Base-by-base conservation (phyloP, 1,140 invertebrate species). In the Mercenaria mercenaria region DNA sequence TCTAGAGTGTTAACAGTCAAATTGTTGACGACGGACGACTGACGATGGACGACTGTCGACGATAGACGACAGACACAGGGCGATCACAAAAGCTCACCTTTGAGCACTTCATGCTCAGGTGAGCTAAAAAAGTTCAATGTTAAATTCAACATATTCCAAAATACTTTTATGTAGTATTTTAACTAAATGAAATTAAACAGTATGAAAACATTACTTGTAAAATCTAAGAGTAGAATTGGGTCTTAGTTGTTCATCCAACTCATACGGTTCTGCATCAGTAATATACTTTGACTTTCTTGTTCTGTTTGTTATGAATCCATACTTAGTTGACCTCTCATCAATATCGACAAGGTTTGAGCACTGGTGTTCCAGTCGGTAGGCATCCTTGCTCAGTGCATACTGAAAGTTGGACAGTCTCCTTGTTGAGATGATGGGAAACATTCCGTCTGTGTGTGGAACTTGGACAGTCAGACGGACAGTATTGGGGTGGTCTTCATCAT, bases 371-470 rank as follows among this genome's bases (percentile, higher is more conserved):
- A 93, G 95, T 37, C 96, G 76, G 29, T 94, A 89, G 6, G 93
- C 95, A 88, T 95, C 94, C 29, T 93, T 93, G 77, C 94, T 95
- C 3, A 96, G 91, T 1, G 94, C 95, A 26, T 96, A 91, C 74
- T 96, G 95, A 90, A 96, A 96, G 92, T 96, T 96, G 23, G 95
- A 95, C 41, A 96, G 91, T 23, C 91, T 82, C 0, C 92, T 80
- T 0, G 96, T 96, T 1, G 96, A 96, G 20, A 96, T 91, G 18
- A 95, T 91, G 2, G 96, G 96, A 11, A 96, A 83, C 94, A 96
- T 93, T 10, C 96, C 96, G 91, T 96, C 96, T 77, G 93, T 92
- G 88, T 96, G 96, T 15, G 96, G 96, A 50, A 96, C 93, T 0
- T 90, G 92, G 1, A 96, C 93, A 0, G 94, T 93, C 29, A 96